These are phyloP conservation scores for Magallana ariakensis DNA, from an alignment of 1,140 invertebrate species.

Conservation along the genomic window DNA sequence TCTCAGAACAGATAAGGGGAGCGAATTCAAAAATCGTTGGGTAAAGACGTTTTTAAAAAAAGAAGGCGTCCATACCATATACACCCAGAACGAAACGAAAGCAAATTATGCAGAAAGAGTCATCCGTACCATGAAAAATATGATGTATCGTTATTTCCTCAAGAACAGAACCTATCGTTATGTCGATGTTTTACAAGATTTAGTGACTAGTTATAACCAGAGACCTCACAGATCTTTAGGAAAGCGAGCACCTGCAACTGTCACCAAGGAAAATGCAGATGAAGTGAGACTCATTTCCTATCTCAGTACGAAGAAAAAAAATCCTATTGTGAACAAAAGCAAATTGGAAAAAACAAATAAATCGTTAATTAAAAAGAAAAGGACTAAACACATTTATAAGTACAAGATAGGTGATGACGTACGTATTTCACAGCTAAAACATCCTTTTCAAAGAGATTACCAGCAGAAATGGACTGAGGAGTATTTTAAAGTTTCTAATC, in stretches of 20 bases:
- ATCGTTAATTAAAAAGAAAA: too few relatives aligned
- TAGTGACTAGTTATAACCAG: constrained; percentile 47
- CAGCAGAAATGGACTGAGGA: constrained; percentile 54
- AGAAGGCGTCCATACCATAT: constrained; percentile 23
- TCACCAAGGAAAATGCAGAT: constrained; percentile 44
- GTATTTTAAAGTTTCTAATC: constrained; percentile 47
- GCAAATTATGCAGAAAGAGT: constrained; percentile 48
- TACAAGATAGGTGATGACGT: constrained; percentile 53
- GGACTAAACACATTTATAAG: too few relatives aligned
- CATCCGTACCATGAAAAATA: constrained; percentile 25
- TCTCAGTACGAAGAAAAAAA: constrained; percentile 36
- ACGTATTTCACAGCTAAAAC: constrained; percentile 46
- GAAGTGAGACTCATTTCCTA: constrained; percentile 41
- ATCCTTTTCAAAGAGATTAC: constrained; percentile 50
- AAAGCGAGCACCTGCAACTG: constrained; percentile 29
- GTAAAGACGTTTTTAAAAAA: constrained; percentile 40
- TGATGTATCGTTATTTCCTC: constrained; percentile 45
- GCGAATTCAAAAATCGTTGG: constrained; percentile 51
- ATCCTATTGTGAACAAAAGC: constrained; percentile 38
- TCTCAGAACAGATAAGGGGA: constrained; percentile 45
- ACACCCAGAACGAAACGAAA: constrained; percentile 47
- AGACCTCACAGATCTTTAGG: constrained; percentile 48
- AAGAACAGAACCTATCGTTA: constrained; percentile 48
- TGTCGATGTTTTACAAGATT: constrained; percentile 45
- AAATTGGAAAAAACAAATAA: too few relatives aligned